phyloP scores from a whole-genome alignment of 2,888 invertebrate genomes.

The Perizoma affinitatum region DNA sequence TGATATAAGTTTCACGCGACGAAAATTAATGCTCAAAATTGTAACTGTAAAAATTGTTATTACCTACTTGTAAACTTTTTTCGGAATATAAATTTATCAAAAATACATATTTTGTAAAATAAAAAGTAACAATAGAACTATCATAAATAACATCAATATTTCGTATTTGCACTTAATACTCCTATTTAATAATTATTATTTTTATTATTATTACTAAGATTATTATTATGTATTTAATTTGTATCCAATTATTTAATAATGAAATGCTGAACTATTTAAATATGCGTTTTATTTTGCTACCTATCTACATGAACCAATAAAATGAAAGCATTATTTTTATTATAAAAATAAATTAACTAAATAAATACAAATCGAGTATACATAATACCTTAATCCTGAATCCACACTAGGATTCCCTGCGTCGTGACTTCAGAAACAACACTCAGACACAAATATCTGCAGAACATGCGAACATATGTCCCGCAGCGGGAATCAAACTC shows the following conservation, averaged over 20 bases:
- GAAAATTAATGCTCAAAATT: slow-evolving; percentile 41
- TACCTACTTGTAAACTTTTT: not conserved
- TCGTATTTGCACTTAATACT: slow-evolving; percentile 49
- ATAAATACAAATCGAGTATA: too few relatives aligned
- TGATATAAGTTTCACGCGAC: slow-evolving; percentile 42
- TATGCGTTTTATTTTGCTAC: slow-evolving; percentile 50
- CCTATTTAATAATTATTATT: slow-evolving; percentile 34
- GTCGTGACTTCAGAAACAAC: too few relatives aligned
- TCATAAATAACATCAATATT: slow-evolving; percentile 30
- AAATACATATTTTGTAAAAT: slow-evolving; percentile 6
- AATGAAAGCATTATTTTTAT: too few relatives aligned
- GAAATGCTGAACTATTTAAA: slow-evolving; percentile 60
- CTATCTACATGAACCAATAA: not conserved
- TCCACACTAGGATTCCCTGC: too few relatives aligned
- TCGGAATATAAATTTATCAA: slow-evolving; percentile 5
- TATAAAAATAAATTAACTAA: too few relatives aligned
- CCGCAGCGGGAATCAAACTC: too few relatives aligned
- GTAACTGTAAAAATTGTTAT: slow-evolving; percentile 19
- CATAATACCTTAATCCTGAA: too few relatives aligned
- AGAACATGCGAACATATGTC: too few relatives aligned
- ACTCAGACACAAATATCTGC: too few relatives aligned
- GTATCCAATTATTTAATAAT: slow-evolving; percentile 59
- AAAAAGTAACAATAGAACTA: slow-evolving; percentile 7
- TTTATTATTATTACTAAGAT: slow-evolving; percentile 31
- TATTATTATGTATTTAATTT: slow-evolving; percentile 50